Conservation (phyloP, 1,140 invertebrate genomes). For the Zaprionus ghesquierei region DNA sequence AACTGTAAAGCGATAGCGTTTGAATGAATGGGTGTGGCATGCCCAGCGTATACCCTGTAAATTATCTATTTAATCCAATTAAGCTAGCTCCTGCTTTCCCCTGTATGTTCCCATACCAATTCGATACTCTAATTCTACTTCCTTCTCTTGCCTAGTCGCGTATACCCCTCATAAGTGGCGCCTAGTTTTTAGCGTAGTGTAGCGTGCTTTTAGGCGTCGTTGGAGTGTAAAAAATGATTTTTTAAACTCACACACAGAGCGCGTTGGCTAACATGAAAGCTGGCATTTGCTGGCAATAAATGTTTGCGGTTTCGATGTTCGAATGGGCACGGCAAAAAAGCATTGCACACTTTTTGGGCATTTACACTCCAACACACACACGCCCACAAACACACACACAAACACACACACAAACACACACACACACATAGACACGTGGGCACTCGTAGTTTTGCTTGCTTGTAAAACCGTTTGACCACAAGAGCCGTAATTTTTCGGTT, state of each 20-base stretch:
- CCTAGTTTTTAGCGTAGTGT: background rate
- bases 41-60: conserved; percentile 18
- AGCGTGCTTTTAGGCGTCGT: conserved; percentile 41
- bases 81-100: background rate
- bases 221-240: conserved; percentile 69
- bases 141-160: background rate
- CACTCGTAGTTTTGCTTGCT: conserved; percentile 14
- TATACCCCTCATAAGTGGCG: background rate
- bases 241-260: conserved; percentile 35
- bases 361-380: conserved; percentile 66
- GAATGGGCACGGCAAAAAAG: conserved; percentile 47
- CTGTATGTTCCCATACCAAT: background rate
- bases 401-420: conserved; percentile 5
- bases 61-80: background rate
- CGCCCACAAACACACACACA: no score
- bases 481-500: conserved; percentile 76
- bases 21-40: background rate
- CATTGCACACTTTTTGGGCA: conserved; percentile 63
- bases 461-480: conserved; percentile 66
- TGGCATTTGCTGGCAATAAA: conserved; percentile 74
- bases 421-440: conserved; percentile 1
- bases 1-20: background rate
- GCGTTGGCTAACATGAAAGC: conserved; percentile 68
- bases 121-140: background rate
- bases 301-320: conserved; percentile 70